Percentiles rank a stretch among this genome's conserved stretches.
These are phyloP conservation scores for Rhipidura dahli DNA, from an alignment of 2,113 vertebrate species.

Conservation along the genomic window DNA sequence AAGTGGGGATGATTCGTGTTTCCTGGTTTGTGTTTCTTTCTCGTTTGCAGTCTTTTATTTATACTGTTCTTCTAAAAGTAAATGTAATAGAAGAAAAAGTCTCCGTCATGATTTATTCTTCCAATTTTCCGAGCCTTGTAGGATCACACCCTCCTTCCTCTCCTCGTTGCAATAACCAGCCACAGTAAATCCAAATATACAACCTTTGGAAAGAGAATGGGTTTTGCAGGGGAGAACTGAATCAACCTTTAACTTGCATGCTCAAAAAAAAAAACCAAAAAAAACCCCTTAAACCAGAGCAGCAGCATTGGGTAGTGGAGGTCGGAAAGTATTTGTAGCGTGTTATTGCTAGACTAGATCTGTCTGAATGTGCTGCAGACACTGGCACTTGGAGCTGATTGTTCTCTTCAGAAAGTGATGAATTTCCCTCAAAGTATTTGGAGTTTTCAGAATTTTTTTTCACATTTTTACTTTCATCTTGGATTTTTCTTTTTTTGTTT, in stretches of 20 bases:
- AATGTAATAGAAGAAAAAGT: slow-evolving; percentile 64
- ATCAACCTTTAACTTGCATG: slow-evolving; percentile 52
- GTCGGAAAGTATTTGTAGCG: slow-evolving; percentile 9
- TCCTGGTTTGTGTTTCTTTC: slow-evolving; percentile 8
- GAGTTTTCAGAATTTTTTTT: background rate
- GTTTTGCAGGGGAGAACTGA: slow-evolving; percentile 48
- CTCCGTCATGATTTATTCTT: slow-evolving; percentile 51
- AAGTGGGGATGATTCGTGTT: slow-evolving; percentile 1
- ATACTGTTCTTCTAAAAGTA: slow-evolving; percentile 53
- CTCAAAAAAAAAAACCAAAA: background rate
- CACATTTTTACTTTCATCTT: slow-evolving; percentile 28
- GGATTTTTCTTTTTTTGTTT: slow-evolving; percentile 41
- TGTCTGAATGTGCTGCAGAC: slow-evolving; percentile 28
- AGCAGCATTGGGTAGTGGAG: background rate
- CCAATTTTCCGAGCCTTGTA: slow-evolving; percentile 61
- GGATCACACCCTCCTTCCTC: slow-evolving; percentile 36
- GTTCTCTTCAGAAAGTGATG: slow-evolving; percentile 7
- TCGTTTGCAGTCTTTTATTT: slow-evolving; percentile 60
- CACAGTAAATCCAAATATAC: slow-evolving; percentile 58
- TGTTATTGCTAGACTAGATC: slow-evolving; percentile 46
- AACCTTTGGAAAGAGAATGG: background rate
- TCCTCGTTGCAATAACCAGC: slow-evolving; percentile 48
- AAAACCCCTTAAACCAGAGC: background rate
- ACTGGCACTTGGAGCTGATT: slow-evolving; percentile 1
- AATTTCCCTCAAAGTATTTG: slow-evolving; percentile 23